Evolutionary conservation across 2,888 invertebrate species (phyloP).

Genomic region (Sphinx pinastri): DNA sequence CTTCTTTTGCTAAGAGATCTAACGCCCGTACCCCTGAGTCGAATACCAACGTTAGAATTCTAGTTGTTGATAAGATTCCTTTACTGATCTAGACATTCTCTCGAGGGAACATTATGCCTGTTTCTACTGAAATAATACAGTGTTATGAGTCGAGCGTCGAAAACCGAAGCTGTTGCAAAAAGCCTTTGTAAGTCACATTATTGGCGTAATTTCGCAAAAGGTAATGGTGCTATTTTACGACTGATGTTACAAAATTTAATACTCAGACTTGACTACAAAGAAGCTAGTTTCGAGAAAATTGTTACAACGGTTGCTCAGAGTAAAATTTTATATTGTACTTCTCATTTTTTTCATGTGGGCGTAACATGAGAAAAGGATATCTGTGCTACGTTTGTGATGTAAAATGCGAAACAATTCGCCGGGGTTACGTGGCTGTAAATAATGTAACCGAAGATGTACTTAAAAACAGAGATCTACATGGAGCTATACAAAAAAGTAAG

Average conservation of each 20-base stretch:
- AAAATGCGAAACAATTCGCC: neutral
- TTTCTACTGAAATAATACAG: slow-evolving; percentile 9
- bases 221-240: neutral
- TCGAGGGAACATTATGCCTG: slow-evolving; percentile 6
- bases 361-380: neutral
- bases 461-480: too few relatives aligned
- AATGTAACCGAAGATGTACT: too few relatives aligned
- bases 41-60: slow-evolving; percentile 8
- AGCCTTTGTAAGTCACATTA: neutral
- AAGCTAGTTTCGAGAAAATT: neutral
- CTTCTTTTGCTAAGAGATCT: slow-evolving; percentile 11
- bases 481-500: too few relatives aligned
- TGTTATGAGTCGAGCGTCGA: neutral
- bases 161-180: neutral
- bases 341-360: neutral
- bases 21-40: slow-evolving; percentile 12
- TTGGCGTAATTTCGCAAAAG: neutral
- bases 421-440: too few relatives aligned
- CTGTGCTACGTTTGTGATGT: neutral
- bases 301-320: neutral
- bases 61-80: slow-evolving; percentile 14
- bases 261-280: neutral
- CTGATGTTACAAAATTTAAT: neutral
- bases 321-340: neutral
- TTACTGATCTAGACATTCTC: slow-evolving; percentile 11